These are phyloP conservation scores for Perithous albicinctus DNA, from an alignment of 2,888 invertebrate species.

Conservation along the genomic window DNA sequence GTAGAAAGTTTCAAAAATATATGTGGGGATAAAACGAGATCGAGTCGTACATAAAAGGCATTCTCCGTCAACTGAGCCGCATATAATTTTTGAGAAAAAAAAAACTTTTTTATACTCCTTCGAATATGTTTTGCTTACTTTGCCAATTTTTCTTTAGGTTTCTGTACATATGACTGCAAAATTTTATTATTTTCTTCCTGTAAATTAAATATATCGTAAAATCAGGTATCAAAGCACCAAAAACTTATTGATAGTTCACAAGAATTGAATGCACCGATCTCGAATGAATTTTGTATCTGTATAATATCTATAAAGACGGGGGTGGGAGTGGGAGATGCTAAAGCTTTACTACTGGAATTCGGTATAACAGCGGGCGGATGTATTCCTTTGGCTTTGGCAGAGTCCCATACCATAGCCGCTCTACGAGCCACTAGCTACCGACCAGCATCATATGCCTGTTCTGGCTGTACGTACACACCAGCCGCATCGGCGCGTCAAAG, in stretches of 20 bases:
- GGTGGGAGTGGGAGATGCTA: constrained; percentile 13
- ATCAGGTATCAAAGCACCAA: too few relatives aligned
- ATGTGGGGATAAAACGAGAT: too few relatives aligned
- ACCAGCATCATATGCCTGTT: constrained; percentile 39
- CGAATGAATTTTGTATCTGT: constrained; percentile 29
- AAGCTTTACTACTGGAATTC: constrained; percentile 53
- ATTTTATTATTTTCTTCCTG: background rate
- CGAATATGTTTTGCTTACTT: too few relatives aligned
- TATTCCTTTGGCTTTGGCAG: constrained; percentile 66
- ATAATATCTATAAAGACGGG: constrained; percentile 41
- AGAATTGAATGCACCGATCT: background rate
- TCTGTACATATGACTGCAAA: too few relatives aligned
- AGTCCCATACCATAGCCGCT: background rate
- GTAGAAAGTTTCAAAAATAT: background rate
- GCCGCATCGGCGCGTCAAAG: constrained; percentile 58
- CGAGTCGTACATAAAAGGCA: too few relatives aligned
- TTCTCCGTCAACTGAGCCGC: too few relatives aligned
- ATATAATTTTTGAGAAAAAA: too few relatives aligned
- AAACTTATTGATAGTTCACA: too few relatives aligned
- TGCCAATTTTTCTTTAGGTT: too few relatives aligned
- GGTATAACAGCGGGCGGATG: constrained; percentile 55
- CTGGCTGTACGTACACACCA: constrained; percentile 48
- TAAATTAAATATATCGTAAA: background rate
- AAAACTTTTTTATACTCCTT: too few relatives aligned
- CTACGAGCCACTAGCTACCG: constrained; percentile 32